A percentile compares a stretch with the other conserved stretches of the same genome.
Evolutionary conservation across 2,888 invertebrate species (phyloP).

Genomic region (Drosophila kuntzei): DNA sequence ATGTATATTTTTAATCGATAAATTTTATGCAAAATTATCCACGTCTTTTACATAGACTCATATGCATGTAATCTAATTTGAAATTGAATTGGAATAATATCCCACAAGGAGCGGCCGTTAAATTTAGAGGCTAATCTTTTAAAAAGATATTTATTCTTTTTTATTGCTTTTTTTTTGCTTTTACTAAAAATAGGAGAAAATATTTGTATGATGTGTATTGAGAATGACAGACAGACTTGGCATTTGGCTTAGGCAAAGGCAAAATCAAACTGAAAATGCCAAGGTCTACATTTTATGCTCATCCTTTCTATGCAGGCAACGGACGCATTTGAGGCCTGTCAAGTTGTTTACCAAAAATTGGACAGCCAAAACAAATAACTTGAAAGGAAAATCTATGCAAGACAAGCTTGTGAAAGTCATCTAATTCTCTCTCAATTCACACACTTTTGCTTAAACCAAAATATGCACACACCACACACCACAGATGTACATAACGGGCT

Average conservation of each 20-base stretch:
- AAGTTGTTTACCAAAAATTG: conserved; percentile 68
- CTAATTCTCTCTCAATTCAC: conserved; percentile 68
- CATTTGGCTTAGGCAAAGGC: not conserved
- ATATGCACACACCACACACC: conserved; percentile 26
- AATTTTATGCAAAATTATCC: conserved; percentile 49
- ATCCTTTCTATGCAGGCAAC: conserved; percentile 16
- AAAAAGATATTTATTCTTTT: not conserved
- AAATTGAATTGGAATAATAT: conserved; percentile 57
- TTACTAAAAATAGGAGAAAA: conserved; percentile 48
- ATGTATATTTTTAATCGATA: conserved; percentile 5
- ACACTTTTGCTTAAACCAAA: conserved; percentile 47
- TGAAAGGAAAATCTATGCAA: conserved; percentile 61
- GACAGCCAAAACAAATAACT: conserved; percentile 62
- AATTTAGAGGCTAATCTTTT: conserved; percentile 32
- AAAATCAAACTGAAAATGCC: conserved; percentile 10
- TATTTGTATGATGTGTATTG: conserved; percentile 5
- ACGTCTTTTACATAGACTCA: conserved; percentile 12
- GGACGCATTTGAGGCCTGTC: conserved; percentile 38
- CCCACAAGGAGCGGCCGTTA: conserved; percentile 24
- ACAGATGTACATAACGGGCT: conserved; percentile 15
- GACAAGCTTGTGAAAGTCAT: conserved; percentile 58
- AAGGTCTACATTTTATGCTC: conserved; percentile 43
- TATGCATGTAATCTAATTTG: conserved; percentile 53
- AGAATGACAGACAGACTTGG: conserved; percentile 1
- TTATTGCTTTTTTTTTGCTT: conserved; percentile 23